Evolutionary conservation across 2,113 vertebrate species (phyloP).

Genomic region (Ammodytes dubius): DNA sequence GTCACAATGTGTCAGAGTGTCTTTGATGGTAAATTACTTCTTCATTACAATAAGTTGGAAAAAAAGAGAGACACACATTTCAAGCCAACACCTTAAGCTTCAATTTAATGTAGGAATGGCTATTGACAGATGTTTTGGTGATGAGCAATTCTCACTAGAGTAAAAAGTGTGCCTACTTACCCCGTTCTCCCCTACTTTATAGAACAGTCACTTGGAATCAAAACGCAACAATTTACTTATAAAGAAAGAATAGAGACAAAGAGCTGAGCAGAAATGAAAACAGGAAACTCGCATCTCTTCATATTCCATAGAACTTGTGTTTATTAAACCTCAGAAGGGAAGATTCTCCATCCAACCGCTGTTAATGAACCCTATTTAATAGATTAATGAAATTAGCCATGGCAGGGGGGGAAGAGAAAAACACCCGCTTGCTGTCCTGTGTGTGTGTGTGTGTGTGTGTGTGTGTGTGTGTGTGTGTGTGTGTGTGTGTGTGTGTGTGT

Average conservation of each 20-base stretch:
- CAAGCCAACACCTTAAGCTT: too few species aligned
- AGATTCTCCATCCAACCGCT: constrained; percentile 41
- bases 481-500: constrained; percentile 35
- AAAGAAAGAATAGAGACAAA: not conserved
- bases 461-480: constrained; percentile 35
- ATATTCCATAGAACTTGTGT: constrained; percentile 8
- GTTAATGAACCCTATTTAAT: constrained; percentile 75
- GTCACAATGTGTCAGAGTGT: too few species aligned
- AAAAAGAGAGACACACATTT: too few species aligned
- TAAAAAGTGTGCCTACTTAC: too few species aligned
- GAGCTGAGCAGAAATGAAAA: not conserved
- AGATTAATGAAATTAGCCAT: constrained; percentile 76
- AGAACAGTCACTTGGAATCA: not conserved
- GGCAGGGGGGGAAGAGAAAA: constrained; percentile 35
- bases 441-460: constrained; percentile 37
- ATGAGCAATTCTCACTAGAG: too few species aligned
- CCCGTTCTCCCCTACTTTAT: too few species aligned
- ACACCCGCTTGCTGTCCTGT: constrained; percentile 33
- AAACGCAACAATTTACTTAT: not conserved
- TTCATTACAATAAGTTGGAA: too few species aligned
- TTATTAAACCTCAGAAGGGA: constrained; percentile 40
- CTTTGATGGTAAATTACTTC: too few species aligned
- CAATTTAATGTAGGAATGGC: too few species aligned
- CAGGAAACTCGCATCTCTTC: not conserved
- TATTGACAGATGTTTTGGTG: too few species aligned